phyloP scores from a whole-genome alignment of 2,888 invertebrate species.

The Pandemis heparana region DNA sequence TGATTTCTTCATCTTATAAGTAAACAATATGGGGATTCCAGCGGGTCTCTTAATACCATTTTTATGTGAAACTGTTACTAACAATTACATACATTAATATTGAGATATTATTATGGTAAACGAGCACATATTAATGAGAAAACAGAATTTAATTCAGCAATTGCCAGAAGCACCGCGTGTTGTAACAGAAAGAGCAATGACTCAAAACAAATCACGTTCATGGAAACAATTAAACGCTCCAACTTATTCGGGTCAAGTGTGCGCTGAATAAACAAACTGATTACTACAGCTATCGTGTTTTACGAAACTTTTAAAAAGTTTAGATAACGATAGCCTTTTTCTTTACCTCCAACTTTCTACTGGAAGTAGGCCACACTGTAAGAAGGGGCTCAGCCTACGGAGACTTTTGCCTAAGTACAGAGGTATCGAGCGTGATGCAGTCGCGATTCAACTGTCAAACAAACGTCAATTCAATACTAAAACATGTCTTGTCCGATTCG shows the following conservation, averaged over 20 bases:
- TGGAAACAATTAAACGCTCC: constrained; percentile 47
- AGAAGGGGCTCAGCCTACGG: not conserved
- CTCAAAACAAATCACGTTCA: constrained; percentile 50
- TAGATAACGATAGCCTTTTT: not conserved
- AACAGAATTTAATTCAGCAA: not conserved
- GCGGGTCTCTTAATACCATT: too few relatives aligned
- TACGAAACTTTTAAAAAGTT: constrained; percentile 15
- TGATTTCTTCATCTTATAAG: too few relatives aligned
- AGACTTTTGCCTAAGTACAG: not conserved
- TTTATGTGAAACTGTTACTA: too few relatives aligned
- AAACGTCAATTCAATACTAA: not conserved
- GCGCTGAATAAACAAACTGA: constrained; percentile 57
- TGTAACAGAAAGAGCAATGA: constrained; percentile 33
- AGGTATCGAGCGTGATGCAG: not conserved
- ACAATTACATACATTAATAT: too few relatives aligned
- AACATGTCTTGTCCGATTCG: not conserved
- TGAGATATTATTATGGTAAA: too few relatives aligned
- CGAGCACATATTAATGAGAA: not conserved
- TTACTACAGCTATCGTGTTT: constrained; percentile 22
- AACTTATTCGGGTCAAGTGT: constrained; percentile 61
- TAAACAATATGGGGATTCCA: too few relatives aligned
- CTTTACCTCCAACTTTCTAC: not conserved
- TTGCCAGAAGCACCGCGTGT: constrained; percentile 1
- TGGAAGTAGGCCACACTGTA: not conserved
- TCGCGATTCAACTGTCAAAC: not conserved